Evolutionary conservation across 2,888 invertebrate species (phyloP), one percentile per base, ranked within the genome.

Genomic region (Epiblema foenella): DNA sequence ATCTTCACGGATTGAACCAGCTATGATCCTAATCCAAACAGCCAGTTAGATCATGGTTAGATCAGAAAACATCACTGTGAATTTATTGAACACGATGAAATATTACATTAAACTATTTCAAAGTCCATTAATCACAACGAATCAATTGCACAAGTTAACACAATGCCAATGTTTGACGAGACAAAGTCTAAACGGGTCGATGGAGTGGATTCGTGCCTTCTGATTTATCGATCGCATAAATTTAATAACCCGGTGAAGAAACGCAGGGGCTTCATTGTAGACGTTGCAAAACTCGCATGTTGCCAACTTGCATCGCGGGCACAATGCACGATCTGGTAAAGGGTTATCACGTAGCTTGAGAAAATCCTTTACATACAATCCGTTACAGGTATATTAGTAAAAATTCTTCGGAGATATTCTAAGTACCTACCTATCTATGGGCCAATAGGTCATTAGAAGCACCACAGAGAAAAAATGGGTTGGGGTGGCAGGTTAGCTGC

Each of bases 191-290:
- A 69, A 69, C 54, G 57, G 46, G 60, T 49, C 62, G 67, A 71
- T 71, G 60, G 71, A 56, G 37, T 51, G 56, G 66, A 67, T 60
- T 66, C 71, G 71, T 71, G 71, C 67, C 42, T 39, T 59, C 65
- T 71, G 71, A 71, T 71, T 72, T 65, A 68, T 69, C 69, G 68
- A 74, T 78, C 78, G 77, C 78, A 77, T 84, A 85, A 62, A 71
- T 71, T 84, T 84, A 85, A 81, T 83, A 79, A 79, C 78, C 77
- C 77, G 77, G 80, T 84, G 83, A 83, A 82, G 83, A 84, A 84
- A 84, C 80, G 79, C 74, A 81, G 79, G 76, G 79, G 76, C 70
- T 54, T 68, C 78, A 79, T 78, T 78, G 77, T 78, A 46, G 57
- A 72, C 59, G 68, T 81, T 79, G 77, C 79, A 77, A 79, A 79